Base-by-base conservation (phyloP, 1,140 invertebrate species). In the Micrasema longulum region DNA sequence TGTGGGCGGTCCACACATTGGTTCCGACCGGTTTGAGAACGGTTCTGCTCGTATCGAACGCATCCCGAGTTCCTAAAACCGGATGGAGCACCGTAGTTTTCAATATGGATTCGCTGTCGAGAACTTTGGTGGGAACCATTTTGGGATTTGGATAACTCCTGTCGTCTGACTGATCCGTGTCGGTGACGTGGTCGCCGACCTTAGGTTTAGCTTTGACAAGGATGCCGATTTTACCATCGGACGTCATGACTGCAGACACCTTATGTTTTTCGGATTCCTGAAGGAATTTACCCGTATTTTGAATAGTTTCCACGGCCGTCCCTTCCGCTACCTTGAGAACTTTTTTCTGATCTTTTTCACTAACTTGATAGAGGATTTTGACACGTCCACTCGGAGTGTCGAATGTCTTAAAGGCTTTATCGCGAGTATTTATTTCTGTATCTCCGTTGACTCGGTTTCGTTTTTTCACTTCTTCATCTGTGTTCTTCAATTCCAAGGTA, bases 401-500 rank as follows among this genome's bases (percentile, higher is more conserved):
- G 48, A 72, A 76, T 7, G 74, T 76, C 68, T 76, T 76, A n/a
- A 76, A 72, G 1, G 60, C 70, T 35, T 64, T 72, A n/a, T 75
- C 73, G 20, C 52, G 35, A 50, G 26, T 20, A n/a, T 47, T 70
- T 67, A 16, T 50, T 45, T 65, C 53, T 22, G 22, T 35, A 7
- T 55, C 31, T 2, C 9, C 11, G 4, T 10, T 43, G 1, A 55
- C 38, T 63, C 57, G 41, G 22, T 63, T 63, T 23, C 41, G 41
- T 22, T 23, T 18, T 43, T 63, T 63, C 20, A 45, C 63, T 52
- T 70, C 68, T 52, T 70, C 55, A 12, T 38, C 43, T n/a, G n/a
- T n/a, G 4, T 4, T 23, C 52, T 66, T 66, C 1, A 36, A n/a
- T 14, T 36, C 41, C 0, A 50, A n/a, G 23, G 26, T 12, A 12